These are phyloP conservation scores for Microcebus jonahi DNA, from an alignment of 2,113 vertebrate species.

Conservation along the genomic window DNA sequence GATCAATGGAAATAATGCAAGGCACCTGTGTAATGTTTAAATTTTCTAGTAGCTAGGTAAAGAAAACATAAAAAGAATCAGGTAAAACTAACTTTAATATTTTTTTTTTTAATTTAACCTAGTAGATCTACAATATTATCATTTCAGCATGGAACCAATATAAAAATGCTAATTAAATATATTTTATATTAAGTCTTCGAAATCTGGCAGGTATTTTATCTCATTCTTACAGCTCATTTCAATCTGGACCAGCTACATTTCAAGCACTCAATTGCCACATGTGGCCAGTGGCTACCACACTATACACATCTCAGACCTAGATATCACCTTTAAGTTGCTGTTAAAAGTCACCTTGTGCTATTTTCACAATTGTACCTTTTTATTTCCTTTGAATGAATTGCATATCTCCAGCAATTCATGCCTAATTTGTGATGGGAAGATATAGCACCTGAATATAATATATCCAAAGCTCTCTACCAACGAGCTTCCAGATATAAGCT, in stretches of 20 bases:
- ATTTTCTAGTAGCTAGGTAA: not conserved
- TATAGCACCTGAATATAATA: not conserved
- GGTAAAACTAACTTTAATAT: not conserved
- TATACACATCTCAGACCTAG: not conserved
- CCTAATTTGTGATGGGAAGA: fast-evolving
- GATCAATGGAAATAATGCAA: not conserved
- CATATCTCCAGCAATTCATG: not conserved
- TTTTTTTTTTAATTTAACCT: not conserved
- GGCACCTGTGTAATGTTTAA: not conserved
- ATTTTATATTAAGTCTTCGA: not conserved
- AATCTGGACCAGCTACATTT: not conserved
- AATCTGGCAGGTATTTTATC: not conserved
- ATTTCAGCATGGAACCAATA: not conserved
- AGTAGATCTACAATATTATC: not conserved
- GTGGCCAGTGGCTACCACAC: not conserved
- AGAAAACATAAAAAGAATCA: not conserved
- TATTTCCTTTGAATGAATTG: not conserved
- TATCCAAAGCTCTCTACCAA: not conserved
- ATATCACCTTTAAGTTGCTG: not conserved
- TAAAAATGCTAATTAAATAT: not conserved
- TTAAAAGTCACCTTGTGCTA: not conserved
- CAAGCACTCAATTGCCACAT: not conserved
- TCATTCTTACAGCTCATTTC: not conserved
- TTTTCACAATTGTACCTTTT: not conserved
- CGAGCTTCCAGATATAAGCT: not conserved